These are phyloP conservation scores for Fregetta grallaria DNA, from an alignment of 2,113 vertebrate genomes.

Conservation along the genomic window DNA sequence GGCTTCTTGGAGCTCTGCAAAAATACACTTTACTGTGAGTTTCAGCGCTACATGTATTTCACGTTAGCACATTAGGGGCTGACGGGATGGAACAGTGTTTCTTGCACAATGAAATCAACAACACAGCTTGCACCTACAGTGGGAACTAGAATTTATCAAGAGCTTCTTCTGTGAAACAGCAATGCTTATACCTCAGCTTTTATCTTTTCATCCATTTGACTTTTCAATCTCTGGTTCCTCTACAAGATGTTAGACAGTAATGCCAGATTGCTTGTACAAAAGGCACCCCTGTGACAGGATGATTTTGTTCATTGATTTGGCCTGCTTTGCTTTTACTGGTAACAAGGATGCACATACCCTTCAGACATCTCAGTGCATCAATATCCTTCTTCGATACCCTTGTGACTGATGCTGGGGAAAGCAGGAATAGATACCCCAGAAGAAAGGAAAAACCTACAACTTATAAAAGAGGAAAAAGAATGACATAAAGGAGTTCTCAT, in stretches of 20 bases:
- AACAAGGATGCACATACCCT: neutral
- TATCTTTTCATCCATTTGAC: neutral
- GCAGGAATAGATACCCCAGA: neutral
- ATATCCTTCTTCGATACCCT: neutral
- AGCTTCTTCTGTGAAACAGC: neutral
- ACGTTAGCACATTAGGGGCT: neutral
- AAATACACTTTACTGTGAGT: neutral
- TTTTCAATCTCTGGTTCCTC: neutral
- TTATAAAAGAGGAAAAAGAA: neutral
- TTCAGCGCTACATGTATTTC: neutral
- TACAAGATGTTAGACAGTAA: neutral
- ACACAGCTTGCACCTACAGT: neutral
- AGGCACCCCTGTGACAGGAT: neutral
- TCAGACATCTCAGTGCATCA: neutral
- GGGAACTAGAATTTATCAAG: neutral
- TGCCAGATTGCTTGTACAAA: neutral
- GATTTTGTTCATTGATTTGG: neutral
- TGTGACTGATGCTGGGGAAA: neutral
- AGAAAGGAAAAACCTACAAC: neutral
- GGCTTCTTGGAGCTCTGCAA: slow-evolving; percentile 82
- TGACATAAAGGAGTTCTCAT: neutral
- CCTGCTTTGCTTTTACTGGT: neutral
- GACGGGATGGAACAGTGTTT: neutral
- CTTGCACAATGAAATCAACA: neutral
- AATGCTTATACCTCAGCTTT: neutral